Percentiles rank a stretch among this genome's conserved stretches.
Evolutionary conservation across 2,888 invertebrate species (phyloP).

Genomic region (Hemithea aestivaria): DNA sequence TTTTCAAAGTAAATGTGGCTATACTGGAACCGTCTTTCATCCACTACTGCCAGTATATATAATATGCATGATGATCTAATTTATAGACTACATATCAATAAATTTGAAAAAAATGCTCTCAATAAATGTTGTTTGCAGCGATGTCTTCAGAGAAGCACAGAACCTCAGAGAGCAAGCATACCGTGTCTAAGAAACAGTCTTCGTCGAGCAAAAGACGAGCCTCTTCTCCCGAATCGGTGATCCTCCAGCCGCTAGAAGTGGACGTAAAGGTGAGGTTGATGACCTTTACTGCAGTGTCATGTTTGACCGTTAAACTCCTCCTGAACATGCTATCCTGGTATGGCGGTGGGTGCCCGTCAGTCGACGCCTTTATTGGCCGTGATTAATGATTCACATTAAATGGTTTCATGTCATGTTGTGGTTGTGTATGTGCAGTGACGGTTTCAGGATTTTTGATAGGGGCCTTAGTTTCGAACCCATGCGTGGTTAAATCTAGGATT

Average conservation of each 20-base stretch:
- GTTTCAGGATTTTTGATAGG: no score
- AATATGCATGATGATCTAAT: no score
- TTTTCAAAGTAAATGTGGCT: no score
- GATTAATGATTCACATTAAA: conserved; percentile 22
- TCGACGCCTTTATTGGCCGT: conserved; percentile 24
- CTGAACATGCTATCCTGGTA: conserved; percentile 28
- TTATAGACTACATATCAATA: no score
- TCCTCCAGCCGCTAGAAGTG: conserved; percentile 38
- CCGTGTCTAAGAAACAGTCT: conserved; percentile 42
- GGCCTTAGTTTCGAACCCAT: no score
- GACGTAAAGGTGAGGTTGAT: conserved; percentile 40
- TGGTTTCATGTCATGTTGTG: conserved; percentile 2
- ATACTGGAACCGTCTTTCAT: no score
- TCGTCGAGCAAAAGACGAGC: conserved; percentile 40
- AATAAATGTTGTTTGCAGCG: conserved; percentile 38
- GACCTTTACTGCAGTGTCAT: conserved; percentile 23
- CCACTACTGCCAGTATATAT: no score
- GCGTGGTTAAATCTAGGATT: no score
- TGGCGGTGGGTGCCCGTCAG: conserved; percentile 12
- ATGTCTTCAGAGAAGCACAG: conserved; percentile 44
- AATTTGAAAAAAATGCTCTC: no score
- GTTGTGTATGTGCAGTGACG: conserved; percentile 8
- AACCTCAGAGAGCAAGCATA: no score
- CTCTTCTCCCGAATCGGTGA: conserved; percentile 43
- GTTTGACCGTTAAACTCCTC: conserved; percentile 23